Base-by-base conservation (phyloP, 2,113 vertebrate genomes). In the Tenrec ecaudatus region DNA sequence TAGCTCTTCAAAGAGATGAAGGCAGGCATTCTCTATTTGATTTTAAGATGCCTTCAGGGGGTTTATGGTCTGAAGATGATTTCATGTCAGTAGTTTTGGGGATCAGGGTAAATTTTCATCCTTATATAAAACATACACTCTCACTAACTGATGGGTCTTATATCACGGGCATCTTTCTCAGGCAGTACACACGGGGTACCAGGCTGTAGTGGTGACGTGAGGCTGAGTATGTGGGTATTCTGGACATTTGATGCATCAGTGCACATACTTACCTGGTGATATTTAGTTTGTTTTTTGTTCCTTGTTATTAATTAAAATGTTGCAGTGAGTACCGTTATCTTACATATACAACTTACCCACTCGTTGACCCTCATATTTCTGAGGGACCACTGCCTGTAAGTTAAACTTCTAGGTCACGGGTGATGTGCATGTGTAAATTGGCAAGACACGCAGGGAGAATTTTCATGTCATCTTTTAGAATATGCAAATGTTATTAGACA, bases 221-320 rank as follows among this genome's bases (percentile, higher is more conserved):
- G 57, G 15, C 40, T 36, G 2, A 19, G 62, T 76, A 5, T 0
- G 9, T 76, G n/a, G 23, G 6, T 36, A 4, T 76, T 66, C 87
- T 2, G 12, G 27, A 57, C 57, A 15, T 81, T 38, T 0, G 0
- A 0, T n/a, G 23, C 0, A 8, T 60, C n/a, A 11, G 43, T 38
- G 10, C 6, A 6, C 76, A 71, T n/a, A 5, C 78, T 73, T 22
- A 11, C 4, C 12, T 3, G 36, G 19, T 81, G 38, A 20, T 23
- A 15, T 78, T 77, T 69, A 10, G 15, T 89, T 90, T 64, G 11
- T 60, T 91, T 81, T 77, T 40, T 60, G 0, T 80, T 89, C 75
- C 60, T 62, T 81, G 40, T 58, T 91, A 0, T 82, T 64, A 62
- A 20, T 25, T 38, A 68, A 89, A 88, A 71, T 71, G 58, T 12